Percentiles rank a stretch among this genome's conserved stretches.
phyloP scores from a whole-genome alignment of 2,888 invertebrate species.

The Thyatira batis region DNA sequence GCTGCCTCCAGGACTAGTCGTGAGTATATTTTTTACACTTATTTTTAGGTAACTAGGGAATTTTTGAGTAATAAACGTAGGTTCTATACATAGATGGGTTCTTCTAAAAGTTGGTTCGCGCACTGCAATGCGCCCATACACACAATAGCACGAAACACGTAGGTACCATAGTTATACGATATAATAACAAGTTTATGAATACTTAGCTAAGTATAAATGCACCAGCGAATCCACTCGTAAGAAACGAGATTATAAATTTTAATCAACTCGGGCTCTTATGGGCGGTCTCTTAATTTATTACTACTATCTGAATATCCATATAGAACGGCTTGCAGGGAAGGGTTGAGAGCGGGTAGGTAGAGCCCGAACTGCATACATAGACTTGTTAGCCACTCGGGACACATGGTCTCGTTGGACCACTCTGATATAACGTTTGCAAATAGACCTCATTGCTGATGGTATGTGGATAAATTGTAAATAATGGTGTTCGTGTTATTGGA shows the following conservation, averaged over 20 bases:
- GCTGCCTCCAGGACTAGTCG: slow-evolving; percentile 95
- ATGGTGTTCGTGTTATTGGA: slow-evolving; percentile 14
- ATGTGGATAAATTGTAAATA: slow-evolving; percentile 28
- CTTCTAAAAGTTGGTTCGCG: not conserved
- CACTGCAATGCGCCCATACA: not conserved
- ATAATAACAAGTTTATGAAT: not conserved
- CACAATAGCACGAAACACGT: not conserved
- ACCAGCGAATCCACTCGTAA: not conserved
- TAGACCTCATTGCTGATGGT: slow-evolving; percentile 14
- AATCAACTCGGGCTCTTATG: slow-evolving; percentile 29
- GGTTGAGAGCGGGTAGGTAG: too few species aligned
- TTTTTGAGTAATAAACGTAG: too few species aligned
- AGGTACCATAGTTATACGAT: not conserved
- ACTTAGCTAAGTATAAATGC: not conserved
- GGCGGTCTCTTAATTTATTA: not conserved
- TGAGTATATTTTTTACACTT: slow-evolving; percentile 81
- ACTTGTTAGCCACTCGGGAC: too few species aligned
- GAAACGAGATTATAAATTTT: slow-evolving; percentile 36
- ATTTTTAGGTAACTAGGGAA: too few species aligned
- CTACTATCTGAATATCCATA: too few species aligned
- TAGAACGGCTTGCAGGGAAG: too few species aligned
- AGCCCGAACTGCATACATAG: too few species aligned
- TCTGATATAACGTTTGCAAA: slow-evolving; percentile 31
- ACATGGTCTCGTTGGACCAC: not conserved
- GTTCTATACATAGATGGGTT: too few species aligned